phyloP scores from a whole-genome alignment of 2,113 vertebrate genomes.

The Anoplopoma fimbria region DNA sequence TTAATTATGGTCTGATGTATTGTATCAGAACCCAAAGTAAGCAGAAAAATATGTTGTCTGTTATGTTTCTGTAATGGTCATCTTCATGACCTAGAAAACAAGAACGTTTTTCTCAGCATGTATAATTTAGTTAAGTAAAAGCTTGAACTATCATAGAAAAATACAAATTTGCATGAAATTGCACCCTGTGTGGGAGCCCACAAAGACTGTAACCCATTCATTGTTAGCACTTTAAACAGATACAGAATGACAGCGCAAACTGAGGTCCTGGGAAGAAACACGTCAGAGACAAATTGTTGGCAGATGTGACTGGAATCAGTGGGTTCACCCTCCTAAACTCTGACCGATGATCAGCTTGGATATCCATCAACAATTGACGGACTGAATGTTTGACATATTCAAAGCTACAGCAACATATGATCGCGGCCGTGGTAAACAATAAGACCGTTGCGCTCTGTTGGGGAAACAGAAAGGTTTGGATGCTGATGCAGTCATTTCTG shows the following conservation, averaged over 20 bases:
- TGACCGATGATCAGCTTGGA: constrained; percentile 27
- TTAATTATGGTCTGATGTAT: background rate
- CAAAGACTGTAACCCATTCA: constrained; percentile 1
- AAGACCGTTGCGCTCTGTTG: constrained; percentile 17
- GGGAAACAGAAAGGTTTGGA: constrained; percentile 19
- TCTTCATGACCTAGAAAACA: background rate
- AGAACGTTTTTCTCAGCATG: constrained; percentile 6
- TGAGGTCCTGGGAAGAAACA: constrained; percentile 23
- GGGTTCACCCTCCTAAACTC: background rate
- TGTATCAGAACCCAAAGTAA: background rate
- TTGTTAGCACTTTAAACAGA: constrained; percentile 26
- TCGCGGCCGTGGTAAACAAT: constrained; percentile 35
- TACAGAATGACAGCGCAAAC: constrained; percentile 35
- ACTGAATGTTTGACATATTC: constrained; percentile 43
- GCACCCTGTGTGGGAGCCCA: constrained; percentile 22
- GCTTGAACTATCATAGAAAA: constrained; percentile 16
- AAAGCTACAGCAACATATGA: background rate
- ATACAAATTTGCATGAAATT: constrained; percentile 36
- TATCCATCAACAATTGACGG: constrained; percentile 46
- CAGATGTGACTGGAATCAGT: constrained; percentile 42
- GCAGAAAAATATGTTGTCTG: background rate
- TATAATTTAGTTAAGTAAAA: constrained; percentile 37
- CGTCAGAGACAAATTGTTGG: constrained; percentile 37
- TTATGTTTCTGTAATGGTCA: no score
- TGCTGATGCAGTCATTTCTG: constrained; percentile 50